Percentiles rank a stretch among this genome's conserved stretches.
These are phyloP conservation scores for Sylvicola cinctus DNA, from an alignment of 2,888 invertebrate species.

Conservation along the genomic window DNA sequence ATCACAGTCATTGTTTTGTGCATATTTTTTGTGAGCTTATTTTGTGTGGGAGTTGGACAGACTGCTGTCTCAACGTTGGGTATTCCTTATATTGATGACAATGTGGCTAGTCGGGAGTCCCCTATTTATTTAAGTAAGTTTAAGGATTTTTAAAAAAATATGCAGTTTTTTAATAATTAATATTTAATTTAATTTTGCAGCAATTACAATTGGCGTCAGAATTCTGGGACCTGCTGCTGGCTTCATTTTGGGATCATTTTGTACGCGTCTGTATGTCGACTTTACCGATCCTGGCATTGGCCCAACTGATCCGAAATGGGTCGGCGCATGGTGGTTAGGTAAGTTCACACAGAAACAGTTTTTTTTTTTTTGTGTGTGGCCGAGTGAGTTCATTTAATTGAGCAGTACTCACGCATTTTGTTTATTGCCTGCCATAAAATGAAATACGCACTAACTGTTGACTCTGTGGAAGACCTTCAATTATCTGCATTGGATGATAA, in stretches of 20 bases:
- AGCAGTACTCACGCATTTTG: slow-evolving; percentile 1
- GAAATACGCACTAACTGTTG: too few relatives aligned
- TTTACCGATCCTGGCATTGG: slow-evolving; percentile 56
- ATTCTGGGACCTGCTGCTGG: slow-evolving; percentile 81
- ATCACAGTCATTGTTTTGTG: slow-evolving; percentile 65
- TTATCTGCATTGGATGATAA: too few relatives aligned
- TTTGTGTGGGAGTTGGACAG: slow-evolving; percentile 81
- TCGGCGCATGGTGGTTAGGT: slow-evolving; percentile 96
- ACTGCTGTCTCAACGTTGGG: slow-evolving; percentile 83
- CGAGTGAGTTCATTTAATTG: neutral
- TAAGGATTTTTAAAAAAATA: too few relatives aligned
- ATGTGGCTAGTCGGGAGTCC: slow-evolving; percentile 78
- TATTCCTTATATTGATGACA: slow-evolving; percentile 86
- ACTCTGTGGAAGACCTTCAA: too few relatives aligned
- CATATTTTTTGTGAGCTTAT: slow-evolving; percentile 70
- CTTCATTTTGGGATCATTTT: slow-evolving; percentile 73
- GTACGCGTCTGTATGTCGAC: slow-evolving; percentile 72
- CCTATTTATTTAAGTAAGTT: slow-evolving; percentile 74
- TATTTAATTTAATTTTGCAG: slow-evolving; percentile 26
- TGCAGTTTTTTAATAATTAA: too few relatives aligned
- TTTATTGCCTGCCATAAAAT: too few relatives aligned
- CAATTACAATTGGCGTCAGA: slow-evolving; percentile 78
- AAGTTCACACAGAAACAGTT: too few relatives aligned
- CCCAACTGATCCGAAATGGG: slow-evolving; percentile 71
- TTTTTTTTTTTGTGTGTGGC: neutral